A percentile compares a stretch with the other conserved stretches of the same genome.
These are phyloP conservation scores for Thaumetopoea pityocampa DNA, from an alignment of 1,140 invertebrate genomes.

Conservation along the genomic window DNA sequence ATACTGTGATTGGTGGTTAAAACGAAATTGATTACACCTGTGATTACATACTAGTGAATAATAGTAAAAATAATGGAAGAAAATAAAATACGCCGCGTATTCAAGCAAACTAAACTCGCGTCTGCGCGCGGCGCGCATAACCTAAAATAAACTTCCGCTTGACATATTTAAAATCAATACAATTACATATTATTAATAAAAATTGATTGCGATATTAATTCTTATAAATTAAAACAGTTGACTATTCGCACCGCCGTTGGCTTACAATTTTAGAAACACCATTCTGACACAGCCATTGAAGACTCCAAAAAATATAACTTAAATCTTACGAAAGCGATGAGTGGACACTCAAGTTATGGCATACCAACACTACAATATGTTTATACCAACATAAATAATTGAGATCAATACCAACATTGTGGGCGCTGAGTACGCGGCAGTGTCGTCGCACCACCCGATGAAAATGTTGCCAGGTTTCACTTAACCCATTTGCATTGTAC, in stretches of 20 bases:
- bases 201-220: not conserved
- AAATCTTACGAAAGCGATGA: conserved; percentile 46
- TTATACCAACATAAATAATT: conserved; percentile 55
- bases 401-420: conserved; percentile 54
- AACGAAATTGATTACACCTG: conserved; percentile 59
- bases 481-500: conserved; percentile 4
- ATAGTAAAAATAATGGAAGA: conserved; percentile 59
- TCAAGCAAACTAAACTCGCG: conserved; percentile 21
- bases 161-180: conserved; percentile 5
- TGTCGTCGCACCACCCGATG: conserved; percentile 21
- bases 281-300: conserved; percentile 27
- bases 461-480: conserved; percentile 19
- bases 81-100: conserved; percentile 30
- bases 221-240: conserved; percentile 7
- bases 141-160: conserved; percentile 8
- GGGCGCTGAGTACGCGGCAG: conserved; percentile 7
- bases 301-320: conserved; percentile 29
- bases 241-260: conserved; percentile 3
- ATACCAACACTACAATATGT: conserved; percentile 53
- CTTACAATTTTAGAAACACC: conserved; percentile 11
- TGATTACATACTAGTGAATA: conserved; percentile 47
- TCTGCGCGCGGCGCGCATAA: conserved; percentile 12
- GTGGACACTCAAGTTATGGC: conserved; percentile 55
- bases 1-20: conserved; percentile 57
- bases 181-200: not conserved